Percentiles rank a stretch among this genome's conserved stretches.
phyloP scores from a whole-genome alignment of 1,140 invertebrate species.

The Calliopsis andreniformis region DNA sequence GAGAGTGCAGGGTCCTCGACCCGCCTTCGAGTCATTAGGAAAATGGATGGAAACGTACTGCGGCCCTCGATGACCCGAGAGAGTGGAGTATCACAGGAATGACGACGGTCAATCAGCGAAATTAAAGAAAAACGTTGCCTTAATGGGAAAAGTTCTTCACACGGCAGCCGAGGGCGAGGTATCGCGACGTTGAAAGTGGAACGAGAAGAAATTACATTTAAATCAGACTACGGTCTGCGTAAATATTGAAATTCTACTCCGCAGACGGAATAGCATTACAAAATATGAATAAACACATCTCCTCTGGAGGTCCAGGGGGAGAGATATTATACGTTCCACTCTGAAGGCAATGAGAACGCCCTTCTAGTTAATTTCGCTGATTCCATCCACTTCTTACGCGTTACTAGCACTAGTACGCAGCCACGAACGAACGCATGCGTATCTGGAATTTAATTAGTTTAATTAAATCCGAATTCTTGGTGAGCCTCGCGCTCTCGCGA shows the following conservation, averaged over 20 bases:
- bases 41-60: slow-evolving; percentile 1
- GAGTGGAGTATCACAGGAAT: background rate
- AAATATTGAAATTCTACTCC: slow-evolving; percentile 44
- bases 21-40: slow-evolving; percentile 38
- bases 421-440: slow-evolving; percentile 21
- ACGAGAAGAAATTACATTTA: slow-evolving; percentile 35
- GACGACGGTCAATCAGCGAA: slow-evolving; percentile 27
- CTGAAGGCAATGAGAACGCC: too few species aligned
- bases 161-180: background rate
- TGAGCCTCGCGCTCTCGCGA: background rate
- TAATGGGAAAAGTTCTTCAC: slow-evolving; percentile 39
- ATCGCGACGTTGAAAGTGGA: slow-evolving; percentile 27
- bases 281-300: slow-evolving; percentile 46
- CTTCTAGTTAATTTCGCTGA: slow-evolving; percentile 41
- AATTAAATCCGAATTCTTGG: slow-evolving; percentile 56
- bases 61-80: slow-evolving; percentile 10
- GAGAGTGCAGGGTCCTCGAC: background rate
- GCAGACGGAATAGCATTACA: slow-evolving; percentile 25
- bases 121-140: slow-evolving; percentile 31
- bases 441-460: slow-evolving; percentile 61
- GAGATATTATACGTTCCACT: slow-evolving; percentile 23
- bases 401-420: slow-evolving; percentile 8
- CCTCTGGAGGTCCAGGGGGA: background rate
- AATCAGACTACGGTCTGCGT: slow-evolving; percentile 39
- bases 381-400: slow-evolving; percentile 27